Percentiles rank a stretch among this genome's conserved stretches.
These are phyloP conservation scores for Noturus placidus DNA, from an alignment of 2,113 vertebrate genomes.

Conservation along the genomic window DNA sequence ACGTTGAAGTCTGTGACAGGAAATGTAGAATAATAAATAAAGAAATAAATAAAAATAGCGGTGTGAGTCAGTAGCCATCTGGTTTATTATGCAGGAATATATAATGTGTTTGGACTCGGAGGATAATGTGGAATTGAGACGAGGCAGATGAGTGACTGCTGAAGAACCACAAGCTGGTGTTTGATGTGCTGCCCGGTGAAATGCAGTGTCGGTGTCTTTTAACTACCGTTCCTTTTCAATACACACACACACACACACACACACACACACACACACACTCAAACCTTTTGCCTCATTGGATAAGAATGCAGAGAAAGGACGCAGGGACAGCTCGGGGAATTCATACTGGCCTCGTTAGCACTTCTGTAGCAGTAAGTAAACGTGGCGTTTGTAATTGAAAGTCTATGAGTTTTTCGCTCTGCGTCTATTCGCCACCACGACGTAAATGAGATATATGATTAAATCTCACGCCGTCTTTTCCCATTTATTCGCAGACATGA, in stretches of 20 bases:
- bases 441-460: slow-evolving; percentile 5
- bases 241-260: neutral
- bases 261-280: slow-evolving; percentile 13
- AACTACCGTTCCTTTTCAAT: slow-evolving; percentile 28
- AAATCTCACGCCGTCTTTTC: neutral
- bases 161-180: slow-evolving; percentile 43
- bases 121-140: slow-evolving; percentile 51
- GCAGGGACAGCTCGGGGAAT: neutral
- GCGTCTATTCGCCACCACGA: neutral
- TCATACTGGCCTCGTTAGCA: neutral
- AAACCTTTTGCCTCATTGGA: neutral
- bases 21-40: slow-evolving; percentile 41
- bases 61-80: slow-evolving; percentile 42
- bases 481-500: neutral
- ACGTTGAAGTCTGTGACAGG: neutral
- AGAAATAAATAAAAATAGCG: slow-evolving; percentile 24
- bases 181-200: slow-evolving; percentile 46
- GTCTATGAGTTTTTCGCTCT: neutral
- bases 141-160: slow-evolving; percentile 52
- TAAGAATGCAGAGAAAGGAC: neutral
- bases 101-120: slow-evolving; percentile 54
- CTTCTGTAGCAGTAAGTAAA: slow-evolving; percentile 24
- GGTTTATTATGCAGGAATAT: slow-evolving; percentile 59
- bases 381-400: slow-evolving; percentile 9
- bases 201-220: slow-evolving; percentile 52